Percentiles rank a stretch among this genome's conserved stretches.
phyloP scores from a whole-genome alignment of 2,888 invertebrate genomes.

The Scrobipalpa costella region DNA sequence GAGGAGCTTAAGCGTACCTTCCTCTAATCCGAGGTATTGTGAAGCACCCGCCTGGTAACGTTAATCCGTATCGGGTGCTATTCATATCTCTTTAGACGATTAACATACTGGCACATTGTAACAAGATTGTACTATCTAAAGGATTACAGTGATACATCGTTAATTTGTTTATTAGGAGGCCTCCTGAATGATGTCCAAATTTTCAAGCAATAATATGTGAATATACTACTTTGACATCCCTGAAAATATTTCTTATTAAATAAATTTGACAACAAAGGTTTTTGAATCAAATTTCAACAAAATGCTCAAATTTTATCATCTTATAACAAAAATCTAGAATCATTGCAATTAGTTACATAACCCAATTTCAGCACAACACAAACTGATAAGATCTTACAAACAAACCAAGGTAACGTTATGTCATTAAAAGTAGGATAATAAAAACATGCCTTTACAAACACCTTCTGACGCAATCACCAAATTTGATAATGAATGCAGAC shows the following conservation, averaged over 20 bases:
- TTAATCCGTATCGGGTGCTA: conserved; percentile 20
- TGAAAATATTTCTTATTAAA: too few species aligned
- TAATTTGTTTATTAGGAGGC: background rate
- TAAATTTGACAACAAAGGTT: too few species aligned
- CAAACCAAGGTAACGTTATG: background rate
- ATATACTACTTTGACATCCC: background rate
- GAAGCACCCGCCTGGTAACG: conserved; percentile 9
- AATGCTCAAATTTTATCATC: too few species aligned
- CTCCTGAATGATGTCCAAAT: background rate
- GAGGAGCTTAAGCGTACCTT: conserved; percentile 11
- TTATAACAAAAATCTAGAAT: too few species aligned
- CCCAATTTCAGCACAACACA: conserved; percentile 3
- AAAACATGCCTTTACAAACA: background rate
- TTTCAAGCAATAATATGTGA: background rate
- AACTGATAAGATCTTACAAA: background rate
- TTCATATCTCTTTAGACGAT: conserved; percentile 19
- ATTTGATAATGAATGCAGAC: background rate
- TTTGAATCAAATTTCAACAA: too few species aligned
- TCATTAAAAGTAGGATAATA: background rate
- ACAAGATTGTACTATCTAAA: background rate
- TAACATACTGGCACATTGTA: conserved; percentile 17
- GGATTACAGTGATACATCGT: conserved; percentile 9
- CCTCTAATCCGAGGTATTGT: conserved; percentile 15
- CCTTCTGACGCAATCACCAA: background rate
- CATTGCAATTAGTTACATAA: background rate